Evolutionary conservation across 1,140 invertebrate species (phyloP).

Genomic region (Solenopsis invicta): DNA sequence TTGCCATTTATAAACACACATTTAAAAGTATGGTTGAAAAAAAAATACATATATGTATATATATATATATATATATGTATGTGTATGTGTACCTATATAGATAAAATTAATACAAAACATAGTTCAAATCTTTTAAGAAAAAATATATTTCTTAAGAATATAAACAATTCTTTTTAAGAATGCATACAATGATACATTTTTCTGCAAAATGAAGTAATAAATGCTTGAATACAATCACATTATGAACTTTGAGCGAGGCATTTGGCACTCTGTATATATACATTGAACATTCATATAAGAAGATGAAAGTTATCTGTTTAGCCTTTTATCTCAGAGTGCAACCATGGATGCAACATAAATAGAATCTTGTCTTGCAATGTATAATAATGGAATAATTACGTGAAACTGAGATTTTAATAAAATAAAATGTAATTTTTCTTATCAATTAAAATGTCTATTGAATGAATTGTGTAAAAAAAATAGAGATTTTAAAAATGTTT

Average conservation of each 20-base stretch:
- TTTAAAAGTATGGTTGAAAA: background rate
- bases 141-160: background rate
- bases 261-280: constrained; percentile 14
- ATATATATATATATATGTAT: too few species aligned
- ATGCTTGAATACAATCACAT: constrained; percentile 62
- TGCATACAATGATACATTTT: constrained; percentile 46
- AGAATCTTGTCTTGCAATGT: background rate
- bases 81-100: too few species aligned
- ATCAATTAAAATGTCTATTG: background rate
- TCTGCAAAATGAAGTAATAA: constrained; percentile 60
- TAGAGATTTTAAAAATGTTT: background rate
- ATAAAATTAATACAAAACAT: too few species aligned
- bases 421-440: background rate
- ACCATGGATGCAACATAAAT: constrained; percentile 11
- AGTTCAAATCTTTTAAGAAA: background rate
- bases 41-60: too few species aligned
- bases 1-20: background rate
- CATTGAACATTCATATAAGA: constrained; percentile 33
- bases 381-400: constrained; percentile 8
- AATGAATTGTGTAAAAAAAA: constrained; percentile 16
- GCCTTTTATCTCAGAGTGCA: constrained; percentile 51
- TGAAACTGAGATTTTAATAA: background rate
- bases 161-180: constrained; percentile 41
- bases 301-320: constrained; percentile 55
- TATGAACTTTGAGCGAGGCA: constrained; percentile 66